These are phyloP conservation scores for Neoitamus cyanurus DNA, from an alignment of 2,888 invertebrate genomes.

Conservation along the genomic window DNA sequence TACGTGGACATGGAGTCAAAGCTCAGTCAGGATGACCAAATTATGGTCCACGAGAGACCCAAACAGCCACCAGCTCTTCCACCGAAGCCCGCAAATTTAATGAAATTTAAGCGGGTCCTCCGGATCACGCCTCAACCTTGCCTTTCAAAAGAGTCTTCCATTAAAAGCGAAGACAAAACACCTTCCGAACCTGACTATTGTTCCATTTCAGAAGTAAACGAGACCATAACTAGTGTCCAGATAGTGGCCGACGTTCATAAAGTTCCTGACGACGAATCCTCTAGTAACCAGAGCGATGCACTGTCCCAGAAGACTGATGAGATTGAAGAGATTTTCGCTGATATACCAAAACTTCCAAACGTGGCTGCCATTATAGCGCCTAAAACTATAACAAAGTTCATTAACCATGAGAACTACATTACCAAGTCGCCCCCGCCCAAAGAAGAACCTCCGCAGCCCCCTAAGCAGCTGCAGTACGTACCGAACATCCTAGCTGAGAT, in stretches of 20 bases:
- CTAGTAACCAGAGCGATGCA: conserved; percentile 47
- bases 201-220: conserved; percentile 77
- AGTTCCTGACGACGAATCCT: conserved; percentile 55
- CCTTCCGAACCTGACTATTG: conserved; percentile 78
- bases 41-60: conserved; percentile 66
- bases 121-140: conserved; percentile 62
- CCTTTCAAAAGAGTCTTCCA: conserved; percentile 54
- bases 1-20: conserved; percentile 75
- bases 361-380: conserved; percentile 80
- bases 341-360: conserved; percentile 80
- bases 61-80: conserved; percentile 80
- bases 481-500: conserved; percentile 64
- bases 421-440: conserved; percentile 51
- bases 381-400: conserved; percentile 61
- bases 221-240: conserved; percentile 66
- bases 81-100: conserved; percentile 80
- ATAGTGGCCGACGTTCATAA: conserved; percentile 69
- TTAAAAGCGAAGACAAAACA: conserved; percentile 54
- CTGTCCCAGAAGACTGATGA: conserved; percentile 63
- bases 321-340: conserved; percentile 66
- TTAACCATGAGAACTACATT: conserved; percentile 54
- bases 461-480: conserved; percentile 58
- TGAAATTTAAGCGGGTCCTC: conserved; percentile 68
- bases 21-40: conserved; percentile 64
- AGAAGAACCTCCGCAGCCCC: conserved; percentile 2